These are phyloP conservation scores for Onychostoma macrolepis DNA, from an alignment of 2,113 vertebrate species.

Conservation along the genomic window DNA sequence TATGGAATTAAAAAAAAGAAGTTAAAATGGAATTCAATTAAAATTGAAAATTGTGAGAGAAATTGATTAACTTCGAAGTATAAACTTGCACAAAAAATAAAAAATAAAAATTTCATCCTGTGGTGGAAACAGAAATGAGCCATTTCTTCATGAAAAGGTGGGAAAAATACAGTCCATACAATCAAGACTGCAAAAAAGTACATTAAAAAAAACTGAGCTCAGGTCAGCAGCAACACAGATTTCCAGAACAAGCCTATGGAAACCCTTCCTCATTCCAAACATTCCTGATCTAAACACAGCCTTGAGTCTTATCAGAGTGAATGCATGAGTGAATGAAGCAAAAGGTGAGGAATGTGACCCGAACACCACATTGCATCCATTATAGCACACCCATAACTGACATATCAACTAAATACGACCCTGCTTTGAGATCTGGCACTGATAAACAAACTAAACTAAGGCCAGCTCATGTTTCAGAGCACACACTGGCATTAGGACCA, in stretches of 20 bases:
- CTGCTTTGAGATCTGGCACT: not conserved
- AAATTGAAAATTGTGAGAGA: too few relatives aligned
- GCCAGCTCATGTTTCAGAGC: not conserved
- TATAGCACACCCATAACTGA: not conserved
- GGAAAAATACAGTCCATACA: too few relatives aligned
- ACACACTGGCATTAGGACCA: not conserved
- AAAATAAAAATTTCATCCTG: too few relatives aligned
- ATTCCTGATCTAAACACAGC: slow-evolving; percentile 4
- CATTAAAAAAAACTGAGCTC: not conserved
- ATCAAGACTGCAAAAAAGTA: too few relatives aligned
- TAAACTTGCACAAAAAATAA: too few relatives aligned
- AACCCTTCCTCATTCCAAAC: slow-evolving; percentile 27
- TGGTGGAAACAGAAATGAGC: too few relatives aligned
- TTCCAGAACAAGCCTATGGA: not conserved
- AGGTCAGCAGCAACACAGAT: not conserved
- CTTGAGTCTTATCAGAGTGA: slow-evolving; percentile 6
- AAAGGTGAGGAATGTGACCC: not conserved
- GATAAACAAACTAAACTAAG: slow-evolving; percentile 17
- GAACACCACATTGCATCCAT: not conserved
- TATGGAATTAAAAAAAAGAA: too few relatives aligned
- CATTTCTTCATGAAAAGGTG: too few relatives aligned
- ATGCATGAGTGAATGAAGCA: not conserved
- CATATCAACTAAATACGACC: not conserved
- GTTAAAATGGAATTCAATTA: too few relatives aligned
- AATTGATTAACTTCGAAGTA: too few relatives aligned